phyloP scores from a whole-genome alignment of 2,797 vertebrate species.

The Echiichthys vipera region DNA sequence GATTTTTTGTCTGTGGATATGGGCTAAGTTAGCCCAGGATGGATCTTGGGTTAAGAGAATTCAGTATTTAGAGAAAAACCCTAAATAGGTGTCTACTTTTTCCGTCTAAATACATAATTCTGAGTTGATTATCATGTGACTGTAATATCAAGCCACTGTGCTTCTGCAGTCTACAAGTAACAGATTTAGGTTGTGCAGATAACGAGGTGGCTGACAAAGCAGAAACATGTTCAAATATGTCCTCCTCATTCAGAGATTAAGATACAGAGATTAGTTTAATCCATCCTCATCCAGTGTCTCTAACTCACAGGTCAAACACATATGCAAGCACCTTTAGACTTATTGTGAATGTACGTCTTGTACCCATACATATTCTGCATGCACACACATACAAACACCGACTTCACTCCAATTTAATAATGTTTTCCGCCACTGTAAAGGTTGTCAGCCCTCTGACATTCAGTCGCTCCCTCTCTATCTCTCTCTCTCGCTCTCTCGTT shows the following conservation, averaged over 20 bases:
- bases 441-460: conserved; percentile 13
- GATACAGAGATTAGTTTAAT: conserved; percentile 27
- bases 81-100: too few relatives aligned
- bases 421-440: background rate
- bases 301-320: conserved; percentile 11
- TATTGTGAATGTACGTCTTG: background rate
- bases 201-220: conserved; percentile 47
- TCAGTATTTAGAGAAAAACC: too few relatives aligned
- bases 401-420: conserved; percentile 19
- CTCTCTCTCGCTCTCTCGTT: background rate
- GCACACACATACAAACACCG: conserved; percentile 1
- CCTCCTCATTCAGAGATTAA: conserved; percentile 5
- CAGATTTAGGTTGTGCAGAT: conserved; percentile 25
- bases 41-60: too few relatives aligned
- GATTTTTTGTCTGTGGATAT: too few relatives aligned
- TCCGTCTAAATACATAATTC: too few relatives aligned
- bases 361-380: background rate
- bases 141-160: conserved; percentile 9
- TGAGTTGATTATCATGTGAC: conserved; percentile 13
- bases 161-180: conserved; percentile 3
- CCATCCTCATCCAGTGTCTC: background rate
- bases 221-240: conserved; percentile 9
- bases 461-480: background rate
- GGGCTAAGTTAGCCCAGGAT: too few relatives aligned
- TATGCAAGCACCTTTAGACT: background rate